Evolutionary conservation across 2,888 invertebrate genomes (phyloP).

Genomic region (Cerastis rubricosa): DNA sequence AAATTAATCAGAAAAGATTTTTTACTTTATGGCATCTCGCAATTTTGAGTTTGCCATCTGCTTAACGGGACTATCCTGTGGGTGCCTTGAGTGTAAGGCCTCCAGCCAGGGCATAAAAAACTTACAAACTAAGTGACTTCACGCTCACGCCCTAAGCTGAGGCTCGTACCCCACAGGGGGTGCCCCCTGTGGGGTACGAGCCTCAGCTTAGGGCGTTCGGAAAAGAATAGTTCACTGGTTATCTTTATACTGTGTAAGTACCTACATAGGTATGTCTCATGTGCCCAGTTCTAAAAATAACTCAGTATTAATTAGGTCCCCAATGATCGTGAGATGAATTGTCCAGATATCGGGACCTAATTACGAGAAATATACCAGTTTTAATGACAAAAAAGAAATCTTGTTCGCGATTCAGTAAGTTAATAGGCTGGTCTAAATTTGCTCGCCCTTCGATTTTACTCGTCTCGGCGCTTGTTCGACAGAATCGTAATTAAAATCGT

Average conservation of each 20-base stretch:
- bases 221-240: background rate
- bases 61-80: no score
- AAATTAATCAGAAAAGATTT: no score
- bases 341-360: constrained; percentile 64
- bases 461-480: background rate
- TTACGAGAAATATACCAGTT: constrained; percentile 65
- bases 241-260: background rate
- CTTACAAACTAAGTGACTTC: no score
- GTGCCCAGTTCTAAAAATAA: constrained; percentile 61
- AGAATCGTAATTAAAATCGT: constrained; percentile 37
- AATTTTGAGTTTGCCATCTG: no score
- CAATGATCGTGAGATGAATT: constrained; percentile 69
- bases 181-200: no score
- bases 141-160: no score
- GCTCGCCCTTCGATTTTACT: constrained; percentile 26
- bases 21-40: no score
- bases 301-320: constrained; percentile 64
- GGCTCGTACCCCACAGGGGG: no score
- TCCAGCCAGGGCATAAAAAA: no score
- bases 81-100: no score
- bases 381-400: constrained; percentile 50
- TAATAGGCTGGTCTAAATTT: constrained; percentile 49
- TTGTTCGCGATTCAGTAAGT: constrained; percentile 21
- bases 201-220: no score
- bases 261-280: constrained; percentile 13